Evolutionary conservation across 2,113 vertebrate species (phyloP).

Genomic region (Gavialis gangeticus): DNA sequence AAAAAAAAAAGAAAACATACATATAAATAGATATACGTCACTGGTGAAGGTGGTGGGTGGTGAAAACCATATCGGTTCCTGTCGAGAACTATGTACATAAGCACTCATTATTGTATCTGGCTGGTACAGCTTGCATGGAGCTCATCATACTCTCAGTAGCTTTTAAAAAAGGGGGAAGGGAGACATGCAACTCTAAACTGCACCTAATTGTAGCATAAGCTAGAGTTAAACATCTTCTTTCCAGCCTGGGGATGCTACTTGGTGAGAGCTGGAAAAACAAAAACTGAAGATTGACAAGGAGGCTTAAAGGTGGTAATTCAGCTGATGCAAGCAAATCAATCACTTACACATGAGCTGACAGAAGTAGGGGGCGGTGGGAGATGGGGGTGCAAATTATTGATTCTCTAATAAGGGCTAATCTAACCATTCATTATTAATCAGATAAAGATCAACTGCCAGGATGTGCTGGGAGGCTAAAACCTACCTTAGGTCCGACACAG

Average conservation of each 20-base stretch:
- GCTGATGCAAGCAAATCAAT: neutral
- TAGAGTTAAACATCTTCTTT: neutral
- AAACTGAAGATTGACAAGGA: accelerated
- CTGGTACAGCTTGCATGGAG: neutral
- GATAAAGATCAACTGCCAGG: too few species aligned
- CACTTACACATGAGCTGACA: neutral
- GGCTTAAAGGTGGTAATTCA: neutral
- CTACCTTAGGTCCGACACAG: accelerated
- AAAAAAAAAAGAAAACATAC: too few species aligned
- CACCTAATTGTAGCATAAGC: neutral
- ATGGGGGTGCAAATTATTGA: neutral
- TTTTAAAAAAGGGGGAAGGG: neutral
- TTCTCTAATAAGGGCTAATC: neutral
- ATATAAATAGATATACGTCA: neutral
- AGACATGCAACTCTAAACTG: neutral
- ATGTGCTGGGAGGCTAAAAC: neutral
- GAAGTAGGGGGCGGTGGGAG: accelerated
- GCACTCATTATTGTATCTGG: neutral
- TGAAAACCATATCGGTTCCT: neutral
- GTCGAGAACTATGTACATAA: neutral
- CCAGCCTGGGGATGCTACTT: neutral
- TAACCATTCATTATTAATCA: accelerated
- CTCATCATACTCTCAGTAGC: neutral
- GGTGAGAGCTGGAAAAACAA: neutral
- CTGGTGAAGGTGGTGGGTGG: neutral